These are phyloP conservation scores for Neomonachus schauinslandi DNA, from an alignment of 2,113 vertebrate genomes.

Conservation along the genomic window DNA sequence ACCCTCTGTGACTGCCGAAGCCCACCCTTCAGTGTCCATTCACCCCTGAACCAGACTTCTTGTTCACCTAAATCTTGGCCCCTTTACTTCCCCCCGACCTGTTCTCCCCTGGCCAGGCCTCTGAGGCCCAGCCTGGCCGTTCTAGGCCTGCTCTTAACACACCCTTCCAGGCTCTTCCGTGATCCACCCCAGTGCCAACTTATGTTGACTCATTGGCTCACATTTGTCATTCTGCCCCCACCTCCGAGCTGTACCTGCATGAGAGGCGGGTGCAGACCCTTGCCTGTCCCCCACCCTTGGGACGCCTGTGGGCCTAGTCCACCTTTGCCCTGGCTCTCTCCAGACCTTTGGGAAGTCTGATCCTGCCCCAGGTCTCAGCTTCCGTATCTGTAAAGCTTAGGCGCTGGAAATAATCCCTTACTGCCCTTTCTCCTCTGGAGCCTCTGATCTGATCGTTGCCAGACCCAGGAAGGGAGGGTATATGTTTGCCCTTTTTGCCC, in stretches of 20 bases:
- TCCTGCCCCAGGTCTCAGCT: not conserved
- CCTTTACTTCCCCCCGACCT: not conserved
- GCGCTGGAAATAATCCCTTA: not conserved
- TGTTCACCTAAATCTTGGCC: accelerated
- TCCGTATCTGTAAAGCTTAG: accelerated
- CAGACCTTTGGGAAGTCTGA: not conserved
- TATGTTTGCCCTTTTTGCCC: not conserved
- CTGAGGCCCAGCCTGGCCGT: not conserved
- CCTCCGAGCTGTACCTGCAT: not conserved
- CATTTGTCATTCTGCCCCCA: not conserved
- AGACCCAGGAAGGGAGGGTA: too few relatives aligned
- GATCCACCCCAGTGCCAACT: not conserved
- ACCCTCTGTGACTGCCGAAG: not conserved
- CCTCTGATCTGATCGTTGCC: accelerated
- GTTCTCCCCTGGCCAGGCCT: not conserved
- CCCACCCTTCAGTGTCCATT: not conserved
- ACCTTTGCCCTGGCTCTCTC: not conserved
- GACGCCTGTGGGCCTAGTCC: accelerated
- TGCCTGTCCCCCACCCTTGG: not conserved
- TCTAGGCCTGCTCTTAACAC: not conserved
- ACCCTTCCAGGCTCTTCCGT: not conserved
- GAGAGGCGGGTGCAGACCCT: not conserved
- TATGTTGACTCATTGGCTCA: not conserved
- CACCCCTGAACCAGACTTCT: not conserved
- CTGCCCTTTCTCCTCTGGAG: accelerated